Base-by-base conservation (phyloP, 2,888 invertebrate genomes). In the Operophtera brumata region DNA sequence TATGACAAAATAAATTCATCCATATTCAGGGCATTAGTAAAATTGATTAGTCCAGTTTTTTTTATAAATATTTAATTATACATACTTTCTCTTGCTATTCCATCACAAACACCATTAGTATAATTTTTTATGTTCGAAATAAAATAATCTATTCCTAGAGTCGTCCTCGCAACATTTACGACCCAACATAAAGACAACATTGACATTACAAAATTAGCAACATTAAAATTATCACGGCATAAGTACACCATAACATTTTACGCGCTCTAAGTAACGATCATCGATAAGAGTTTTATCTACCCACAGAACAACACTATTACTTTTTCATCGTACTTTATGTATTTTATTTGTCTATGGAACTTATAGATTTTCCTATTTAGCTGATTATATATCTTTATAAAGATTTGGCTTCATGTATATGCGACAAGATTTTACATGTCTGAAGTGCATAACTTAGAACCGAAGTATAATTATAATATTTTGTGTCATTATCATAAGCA, bases 211-310 rank as follows among this genome's bases (percentile, higher is more conserved):
- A 49, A 56, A 53, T 53, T 53, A 44, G 48, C 42, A 28, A 45
- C 45, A 57, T 55, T 60, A 60, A 58, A 48, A 51, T 60, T 51
- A 55, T 51, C 54, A 14, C 41, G 7, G 20, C 43, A 9, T 37
- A 46, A 53, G 54, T 56, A 50, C 47, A 32, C 34, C 40, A 25
- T 12, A 28, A 8, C 20, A 28, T 51, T 50, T 51, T 32, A 57
- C 34, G 56, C 32, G 37, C 41, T 45, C 11, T 32, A 45, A 56
- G 39, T 48, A 36, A 55, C 34, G 50, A 55, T 47, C 43, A 52
- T 57, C 56, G 56, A 57, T 52, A 57, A 57, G 45, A 11, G n/a
- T 52, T 57, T 56, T 52, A 57, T 48, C 51, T 51, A 57, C 51
- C 30, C 26, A 26, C 12, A 39, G 40, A 32, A 40, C 51, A 41